These are phyloP conservation scores for Nothoprocta pentlandii DNA, from an alignment of 2,113 vertebrate species.

Conservation along the genomic window DNA sequence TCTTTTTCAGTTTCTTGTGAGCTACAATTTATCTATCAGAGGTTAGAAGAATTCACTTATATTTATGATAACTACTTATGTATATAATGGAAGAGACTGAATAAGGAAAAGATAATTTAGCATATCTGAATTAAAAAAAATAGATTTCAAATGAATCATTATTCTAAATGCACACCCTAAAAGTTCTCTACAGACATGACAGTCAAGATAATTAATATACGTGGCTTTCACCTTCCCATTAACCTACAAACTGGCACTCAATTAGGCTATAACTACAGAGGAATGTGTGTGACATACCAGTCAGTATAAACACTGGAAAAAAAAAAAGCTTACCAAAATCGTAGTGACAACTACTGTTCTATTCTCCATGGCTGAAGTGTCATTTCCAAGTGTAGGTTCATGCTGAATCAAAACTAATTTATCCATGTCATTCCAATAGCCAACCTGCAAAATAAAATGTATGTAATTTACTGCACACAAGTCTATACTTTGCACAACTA, in stretches of 20 bases:
- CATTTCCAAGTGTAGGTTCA: conserved; percentile 90
- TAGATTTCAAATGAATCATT: background rate
- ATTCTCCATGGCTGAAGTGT: conserved; percentile 92
- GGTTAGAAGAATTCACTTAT: conserved; percentile 15
- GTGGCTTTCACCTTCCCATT: conserved; percentile 3
- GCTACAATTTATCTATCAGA: conserved; percentile 52
- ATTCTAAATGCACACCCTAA: background rate
- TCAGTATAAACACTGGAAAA: conserved; percentile 39
- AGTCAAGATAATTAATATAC: conserved; percentile 25
- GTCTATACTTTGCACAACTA: background rate
- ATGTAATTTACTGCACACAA: background rate
- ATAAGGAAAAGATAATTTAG: conserved; percentile 17
- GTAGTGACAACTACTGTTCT: conserved; percentile 96
- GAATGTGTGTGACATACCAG: background rate
- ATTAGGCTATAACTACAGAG: conserved; percentile 43
- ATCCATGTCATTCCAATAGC: conserved; percentile 99
- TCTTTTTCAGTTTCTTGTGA: conserved; percentile 25
- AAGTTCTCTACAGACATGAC: conserved; percentile 17
- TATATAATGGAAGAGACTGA: conserved; percentile 24
- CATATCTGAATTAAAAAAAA: background rate
- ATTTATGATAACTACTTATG: conserved; percentile 37
- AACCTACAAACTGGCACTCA: conserved; percentile 8
- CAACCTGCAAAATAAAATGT: conserved; percentile 83
- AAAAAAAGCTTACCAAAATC: conserved; percentile 92
- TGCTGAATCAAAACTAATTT: conserved; percentile 96